Evolutionary conservation across 2,888 invertebrate species (phyloP).

Genomic region (Archaeoteleia sp.): DNA sequence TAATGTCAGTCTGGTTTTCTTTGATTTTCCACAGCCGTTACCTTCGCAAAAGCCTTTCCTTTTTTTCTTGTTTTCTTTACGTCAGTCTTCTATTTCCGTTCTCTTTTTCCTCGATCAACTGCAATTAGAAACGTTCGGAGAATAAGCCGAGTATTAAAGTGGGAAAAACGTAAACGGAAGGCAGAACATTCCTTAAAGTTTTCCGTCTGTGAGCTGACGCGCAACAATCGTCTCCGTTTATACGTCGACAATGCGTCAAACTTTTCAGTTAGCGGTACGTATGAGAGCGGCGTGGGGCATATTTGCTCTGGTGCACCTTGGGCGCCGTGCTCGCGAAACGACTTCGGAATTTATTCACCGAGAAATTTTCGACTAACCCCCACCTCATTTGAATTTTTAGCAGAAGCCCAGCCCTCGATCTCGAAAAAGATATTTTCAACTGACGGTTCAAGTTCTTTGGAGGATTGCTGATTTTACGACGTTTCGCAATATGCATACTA

Average conservation of each 20-base stretch:
- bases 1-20: conserved; percentile 24
- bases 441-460: neutral
- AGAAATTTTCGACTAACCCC: conserved; percentile 54
- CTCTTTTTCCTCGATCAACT: conserved; percentile 44
- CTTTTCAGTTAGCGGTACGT: conserved; percentile 62
- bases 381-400: conserved; percentile 67
- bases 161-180: conserved; percentile 50
- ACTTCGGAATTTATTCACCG: conserved; percentile 68
- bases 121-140: conserved; percentile 52
- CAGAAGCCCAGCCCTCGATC: conserved; percentile 32
- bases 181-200: conserved; percentile 50
- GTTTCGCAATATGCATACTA: conserved; percentile 1
- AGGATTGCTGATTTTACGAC: conserved; percentile 11
- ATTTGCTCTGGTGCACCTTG: conserved; percentile 63
- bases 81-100: conserved; percentile 4
- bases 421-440: conserved; percentile 36
- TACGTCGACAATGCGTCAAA: conserved; percentile 68
- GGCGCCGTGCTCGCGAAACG: conserved; percentile 56
- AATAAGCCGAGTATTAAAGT: conserved; percentile 50
- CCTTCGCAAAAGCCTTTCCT: conserved; percentile 17
- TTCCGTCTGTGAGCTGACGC: conserved; percentile 51
- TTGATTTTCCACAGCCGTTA: conserved; percentile 32
- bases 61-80: conserved; percentile 20
- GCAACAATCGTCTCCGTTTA: conserved; percentile 70
- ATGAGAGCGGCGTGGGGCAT: conserved; percentile 56